Evolutionary conservation across 2,113 vertebrate species (phyloP), one percentile per base, ranked within the genome.

Genomic region (Petromus typicus): DNA sequence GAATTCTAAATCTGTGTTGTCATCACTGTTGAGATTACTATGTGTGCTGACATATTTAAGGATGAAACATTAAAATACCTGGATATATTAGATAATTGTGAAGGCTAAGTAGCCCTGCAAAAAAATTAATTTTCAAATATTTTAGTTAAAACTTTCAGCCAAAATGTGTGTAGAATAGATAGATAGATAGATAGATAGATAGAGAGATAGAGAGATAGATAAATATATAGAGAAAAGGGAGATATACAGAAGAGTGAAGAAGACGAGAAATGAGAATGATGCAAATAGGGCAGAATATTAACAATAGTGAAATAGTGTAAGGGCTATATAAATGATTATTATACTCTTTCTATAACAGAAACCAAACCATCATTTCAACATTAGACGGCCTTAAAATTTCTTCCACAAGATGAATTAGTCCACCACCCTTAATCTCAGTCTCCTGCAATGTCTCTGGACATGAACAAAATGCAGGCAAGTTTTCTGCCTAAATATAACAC

Each of bases 281-380:
- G 59, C 59, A 93, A 83, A 76, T 87, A 30, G 87, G 67, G 61
- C 51, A 90, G 51, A 75, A 63, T 76, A 54, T 67, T 48, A 78
- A 76, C 23, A n/a, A 5, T 56, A 56, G 16, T 56, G 54, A 8
- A 16, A 14, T 66, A 48, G 66, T 64, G 37, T n/a, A 48, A 90
- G 82, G 40, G 54, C 63, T 48, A 34, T 13, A 66, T 34, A 37
- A 8, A 11, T 75, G 18, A 40, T 79, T 32, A 56, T 63, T 3
- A 8, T 51, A 27, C 1, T 32, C 1, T 57, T 66, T 61, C 82
- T 93, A 23, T 20, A 82, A 63, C 30, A 66, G 34, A 34, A 66
- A 30, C 13, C 13, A 66, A 2, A 5, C 25, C 25, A 63, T 25
- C 27, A 63, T 25, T 9, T 63, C 64, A 66, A n/a, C 64, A n/a